phyloP scores from a whole-genome alignment of 2,797 vertebrate genomes.

The Limosa lapponica region DNA sequence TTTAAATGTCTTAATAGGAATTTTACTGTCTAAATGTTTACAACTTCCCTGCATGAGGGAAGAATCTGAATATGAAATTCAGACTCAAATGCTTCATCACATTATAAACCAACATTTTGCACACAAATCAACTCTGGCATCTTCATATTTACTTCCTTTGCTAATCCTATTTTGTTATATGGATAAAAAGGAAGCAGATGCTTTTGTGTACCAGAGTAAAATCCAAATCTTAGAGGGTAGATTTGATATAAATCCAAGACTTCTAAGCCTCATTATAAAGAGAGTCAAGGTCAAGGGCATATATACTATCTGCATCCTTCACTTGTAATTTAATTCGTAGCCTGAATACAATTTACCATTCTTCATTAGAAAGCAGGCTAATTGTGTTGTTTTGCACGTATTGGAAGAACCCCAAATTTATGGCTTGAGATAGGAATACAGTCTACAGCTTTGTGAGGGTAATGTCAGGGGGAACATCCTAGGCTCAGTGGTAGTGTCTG shows the following conservation, averaged over 20 bases:
- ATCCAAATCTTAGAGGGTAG: background rate
- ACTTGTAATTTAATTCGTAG: background rate
- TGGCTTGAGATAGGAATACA: background rate
- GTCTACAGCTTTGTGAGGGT: background rate
- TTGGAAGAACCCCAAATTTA: background rate
- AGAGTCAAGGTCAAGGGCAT: background rate
- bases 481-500: background rate
- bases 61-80: background rate
- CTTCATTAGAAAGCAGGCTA: background rate
- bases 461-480: background rate
- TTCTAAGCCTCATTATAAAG: background rate
- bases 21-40: background rate
- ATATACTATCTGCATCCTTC: background rate
- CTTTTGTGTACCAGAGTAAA: background rate
- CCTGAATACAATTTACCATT: background rate
- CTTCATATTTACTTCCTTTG: background rate
- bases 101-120: background rate
- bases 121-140: background rate
- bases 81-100: background rate
- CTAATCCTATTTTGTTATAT: background rate
- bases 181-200: background rate
- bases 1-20: background rate
- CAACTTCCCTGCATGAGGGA: background rate
- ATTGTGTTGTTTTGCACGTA: background rate
- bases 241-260: background rate